phyloP scores from a whole-genome alignment of 2,888 invertebrate genomes.

The Crossocerus cetratus region DNA sequence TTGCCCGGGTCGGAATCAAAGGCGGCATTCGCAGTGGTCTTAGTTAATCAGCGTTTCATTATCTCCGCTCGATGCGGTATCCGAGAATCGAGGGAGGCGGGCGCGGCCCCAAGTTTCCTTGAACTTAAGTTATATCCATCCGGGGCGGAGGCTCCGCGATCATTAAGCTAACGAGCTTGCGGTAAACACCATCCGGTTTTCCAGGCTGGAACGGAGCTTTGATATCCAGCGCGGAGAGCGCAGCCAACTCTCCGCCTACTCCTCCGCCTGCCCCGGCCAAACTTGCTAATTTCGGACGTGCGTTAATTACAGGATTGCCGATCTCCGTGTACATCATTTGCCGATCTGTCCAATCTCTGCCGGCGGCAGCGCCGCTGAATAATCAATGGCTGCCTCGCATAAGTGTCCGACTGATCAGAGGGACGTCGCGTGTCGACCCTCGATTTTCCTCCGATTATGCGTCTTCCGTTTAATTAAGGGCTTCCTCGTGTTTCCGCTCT shows the following conservation, averaged over 20 bases:
- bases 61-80: constrained; percentile 22
- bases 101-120: constrained; percentile 26
- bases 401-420: too few relatives aligned
- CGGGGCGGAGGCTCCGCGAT: constrained; percentile 48
- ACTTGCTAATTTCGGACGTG: constrained; percentile 31
- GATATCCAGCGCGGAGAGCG: constrained; percentile 28
- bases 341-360: not conserved
- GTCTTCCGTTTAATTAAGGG: not conserved
- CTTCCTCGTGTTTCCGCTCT: too few relatives aligned
- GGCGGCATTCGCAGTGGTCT: constrained; percentile 15
- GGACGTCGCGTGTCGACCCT: too few relatives aligned
- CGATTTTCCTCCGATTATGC: not conserved
- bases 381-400: too few relatives aligned
- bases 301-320: constrained; percentile 30
- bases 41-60: constrained; percentile 43
- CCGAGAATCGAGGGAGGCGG: not conserved
- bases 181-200: constrained; percentile 42
- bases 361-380: too few relatives aligned
- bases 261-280: not conserved
- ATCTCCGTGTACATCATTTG: not conserved
- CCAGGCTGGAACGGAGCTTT: constrained; percentile 28
- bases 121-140: constrained; percentile 40
- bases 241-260: too few relatives aligned
- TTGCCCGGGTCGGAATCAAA: constrained; percentile 28
- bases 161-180: constrained; percentile 62